Percentiles rank a stretch among this genome's conserved stretches.
Evolutionary conservation across 2,113 vertebrate species (phyloP).

Genomic region (Antechinus stuartii): DNA sequence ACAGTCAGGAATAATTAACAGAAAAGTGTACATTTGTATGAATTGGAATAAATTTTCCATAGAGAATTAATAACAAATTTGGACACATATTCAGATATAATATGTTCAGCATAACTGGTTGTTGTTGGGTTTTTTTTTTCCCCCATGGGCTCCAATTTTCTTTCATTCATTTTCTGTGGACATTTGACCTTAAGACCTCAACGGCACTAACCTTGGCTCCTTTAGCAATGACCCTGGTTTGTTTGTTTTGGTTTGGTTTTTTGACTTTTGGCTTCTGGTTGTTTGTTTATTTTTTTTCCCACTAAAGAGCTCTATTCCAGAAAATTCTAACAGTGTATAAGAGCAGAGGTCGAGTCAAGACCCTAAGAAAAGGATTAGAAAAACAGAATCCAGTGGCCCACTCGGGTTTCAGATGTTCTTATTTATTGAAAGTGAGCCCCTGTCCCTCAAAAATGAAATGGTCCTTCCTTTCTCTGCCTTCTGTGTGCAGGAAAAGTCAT

Average conservation of each 20-base stretch:
- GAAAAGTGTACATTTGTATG: constrained; percentile 67
- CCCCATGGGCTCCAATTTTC: constrained; percentile 70
- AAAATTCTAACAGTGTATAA: constrained; percentile 64
- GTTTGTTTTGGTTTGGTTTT: constrained; percentile 34
- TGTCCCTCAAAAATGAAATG: constrained; percentile 36
- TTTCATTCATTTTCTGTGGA: constrained; percentile 67
- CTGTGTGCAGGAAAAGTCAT: constrained; percentile 13
- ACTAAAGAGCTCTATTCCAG: constrained; percentile 66
- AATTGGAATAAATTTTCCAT: constrained; percentile 71
- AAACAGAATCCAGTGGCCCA: constrained; percentile 57
- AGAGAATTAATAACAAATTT: constrained; percentile 65
- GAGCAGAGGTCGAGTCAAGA: constrained; percentile 65
- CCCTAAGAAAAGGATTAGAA: constrained; percentile 49
- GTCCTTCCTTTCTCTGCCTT: constrained; percentile 18
- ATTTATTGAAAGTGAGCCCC: constrained; percentile 45
- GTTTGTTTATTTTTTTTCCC: constrained; percentile 75
- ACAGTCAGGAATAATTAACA: constrained; percentile 77
- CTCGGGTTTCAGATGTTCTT: constrained; percentile 67
- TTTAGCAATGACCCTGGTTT: constrained; percentile 66
- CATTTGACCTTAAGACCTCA: constrained; percentile 67
- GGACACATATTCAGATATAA: constrained; percentile 63
- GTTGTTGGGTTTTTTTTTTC: neutral
- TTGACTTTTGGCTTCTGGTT: constrained; percentile 52
- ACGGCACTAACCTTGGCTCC: constrained; percentile 68
- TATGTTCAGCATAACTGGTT: constrained; percentile 74